Percentiles rank a stretch among this genome's conserved stretches.
These are phyloP conservation scores for Elephas maximus DNA, from an alignment of 2,113 vertebrate species.

Conservation along the genomic window DNA sequence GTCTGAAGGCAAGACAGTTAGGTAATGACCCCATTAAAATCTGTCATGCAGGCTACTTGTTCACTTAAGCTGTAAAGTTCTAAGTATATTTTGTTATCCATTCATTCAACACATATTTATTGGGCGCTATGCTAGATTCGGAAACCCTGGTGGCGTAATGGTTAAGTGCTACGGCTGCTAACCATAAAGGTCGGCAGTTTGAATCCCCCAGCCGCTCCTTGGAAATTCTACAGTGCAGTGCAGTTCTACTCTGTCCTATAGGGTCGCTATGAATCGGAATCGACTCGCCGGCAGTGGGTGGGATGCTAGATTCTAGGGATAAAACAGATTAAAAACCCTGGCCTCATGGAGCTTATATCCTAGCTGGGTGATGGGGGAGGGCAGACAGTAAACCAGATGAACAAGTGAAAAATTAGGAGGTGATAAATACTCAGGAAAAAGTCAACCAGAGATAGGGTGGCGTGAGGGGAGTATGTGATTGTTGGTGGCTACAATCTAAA, in stretches of 20 bases:
- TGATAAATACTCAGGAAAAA: background rate
- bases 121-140: background rate
- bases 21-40: background rate
- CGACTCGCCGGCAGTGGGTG: background rate
- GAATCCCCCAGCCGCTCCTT: too few species aligned
- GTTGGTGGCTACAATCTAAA: background rate
- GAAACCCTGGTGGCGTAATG: too few species aligned
- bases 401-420: background rate
- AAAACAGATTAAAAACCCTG: constrained; percentile 24
- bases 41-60: background rate
- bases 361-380: background rate
- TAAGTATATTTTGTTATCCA: background rate
- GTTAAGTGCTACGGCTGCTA: too few species aligned
- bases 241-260: too few species aligned
- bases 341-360: background rate
- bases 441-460: background rate
- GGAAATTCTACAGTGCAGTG: too few species aligned
- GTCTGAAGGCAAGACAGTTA: background rate
- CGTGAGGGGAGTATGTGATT: background rate
- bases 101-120: background rate
- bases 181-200: too few species aligned
- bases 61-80: background rate
- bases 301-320: background rate
- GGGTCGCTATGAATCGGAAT: too few species aligned
- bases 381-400: background rate